phyloP scores from a whole-genome alignment of 2,888 invertebrate genomes.

The Cheilosia vulpina region DNA sequence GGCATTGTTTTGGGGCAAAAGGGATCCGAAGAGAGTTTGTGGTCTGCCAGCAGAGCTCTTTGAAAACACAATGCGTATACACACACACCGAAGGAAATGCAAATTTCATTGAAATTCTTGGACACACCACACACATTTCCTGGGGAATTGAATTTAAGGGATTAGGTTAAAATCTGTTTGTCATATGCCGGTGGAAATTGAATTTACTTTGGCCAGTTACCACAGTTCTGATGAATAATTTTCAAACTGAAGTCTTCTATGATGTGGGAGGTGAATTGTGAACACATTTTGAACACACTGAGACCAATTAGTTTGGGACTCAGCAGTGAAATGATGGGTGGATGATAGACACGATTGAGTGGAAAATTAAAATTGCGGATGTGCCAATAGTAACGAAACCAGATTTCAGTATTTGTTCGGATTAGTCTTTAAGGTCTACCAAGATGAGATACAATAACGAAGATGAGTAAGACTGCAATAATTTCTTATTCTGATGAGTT shows the following conservation, averaged over 20 bases:
- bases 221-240: conserved; percentile 28
- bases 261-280: no score
- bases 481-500: no score
- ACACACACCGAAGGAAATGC: conserved; percentile 14
- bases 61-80: background rate
- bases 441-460: no score
- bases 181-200: conserved; percentile 23
- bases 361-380: no score
- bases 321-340: no score
- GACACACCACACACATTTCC: conserved; percentile 5
- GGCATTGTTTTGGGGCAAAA: conserved; percentile 27
- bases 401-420: no score
- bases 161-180: conserved; percentile 40
- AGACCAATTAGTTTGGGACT: no score
- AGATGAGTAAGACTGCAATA: no score
- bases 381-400: no score
- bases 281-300: no score
- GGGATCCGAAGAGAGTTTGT: conserved; percentile 35
- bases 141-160: conserved; percentile 18
- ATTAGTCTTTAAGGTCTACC: no score
- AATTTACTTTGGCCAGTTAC: conserved; percentile 12
- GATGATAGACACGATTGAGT: no score
- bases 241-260: background rate
- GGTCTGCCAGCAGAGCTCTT: conserved; percentile 31
- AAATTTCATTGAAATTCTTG: conserved; percentile 53